These are phyloP conservation scores for Paracanthobrama guichenoti DNA, from an alignment of 2,113 vertebrate species.

Conservation along the genomic window DNA sequence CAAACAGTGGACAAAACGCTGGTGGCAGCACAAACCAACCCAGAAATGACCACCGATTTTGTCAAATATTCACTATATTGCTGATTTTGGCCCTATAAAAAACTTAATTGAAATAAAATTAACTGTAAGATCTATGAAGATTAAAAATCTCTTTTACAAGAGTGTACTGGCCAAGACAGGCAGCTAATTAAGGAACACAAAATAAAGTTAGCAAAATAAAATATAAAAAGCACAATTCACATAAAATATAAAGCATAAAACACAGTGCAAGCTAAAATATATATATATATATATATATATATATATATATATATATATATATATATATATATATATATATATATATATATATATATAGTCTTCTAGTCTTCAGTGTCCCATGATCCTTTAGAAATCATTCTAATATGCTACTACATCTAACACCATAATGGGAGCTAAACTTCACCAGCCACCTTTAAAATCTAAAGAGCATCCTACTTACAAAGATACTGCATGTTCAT, in stretches of 20 bases:
- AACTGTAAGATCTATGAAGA: not conserved
- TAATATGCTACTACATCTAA: not conserved
- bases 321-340: too few species aligned
- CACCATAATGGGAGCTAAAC: not conserved
- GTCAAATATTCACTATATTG: not conserved
- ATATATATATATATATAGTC: too few species aligned
- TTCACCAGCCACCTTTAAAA: not conserved
- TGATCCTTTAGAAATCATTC: not conserved
- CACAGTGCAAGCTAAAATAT: not conserved
- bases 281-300: too few species aligned
- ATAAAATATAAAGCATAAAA: not conserved
- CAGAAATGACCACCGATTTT: not conserved
- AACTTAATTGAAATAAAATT: not conserved
- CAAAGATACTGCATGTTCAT: not conserved
- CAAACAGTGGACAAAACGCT: slow-evolving; percentile 29
- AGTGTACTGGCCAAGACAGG: not conserved
- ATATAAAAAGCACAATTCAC: not conserved
- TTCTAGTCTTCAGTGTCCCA: not conserved
- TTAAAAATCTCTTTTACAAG: not conserved
- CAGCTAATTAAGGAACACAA: not conserved
- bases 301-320: too few species aligned
- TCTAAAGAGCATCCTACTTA: not conserved
- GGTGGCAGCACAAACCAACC: not conserved
- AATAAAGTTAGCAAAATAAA: not conserved
- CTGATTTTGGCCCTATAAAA: not conserved